Evolutionary conservation across 2,113 vertebrate species (phyloP), one percentile per base, ranked within the genome.

Genomic region (Puffinus mauretanicus): DNA sequence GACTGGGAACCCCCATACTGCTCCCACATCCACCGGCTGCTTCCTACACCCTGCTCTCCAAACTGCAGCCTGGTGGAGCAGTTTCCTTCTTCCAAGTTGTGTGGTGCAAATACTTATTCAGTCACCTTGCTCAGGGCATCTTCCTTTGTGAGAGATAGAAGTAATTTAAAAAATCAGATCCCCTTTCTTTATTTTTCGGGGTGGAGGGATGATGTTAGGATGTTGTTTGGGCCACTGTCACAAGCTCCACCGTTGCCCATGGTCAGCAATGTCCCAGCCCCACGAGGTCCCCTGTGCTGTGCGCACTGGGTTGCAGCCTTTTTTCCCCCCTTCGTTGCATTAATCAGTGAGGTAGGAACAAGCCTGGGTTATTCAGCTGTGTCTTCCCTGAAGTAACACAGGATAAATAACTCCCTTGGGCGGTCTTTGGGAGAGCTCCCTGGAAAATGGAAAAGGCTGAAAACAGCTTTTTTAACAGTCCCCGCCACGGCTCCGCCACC

Each of bases 381-480:
- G 54, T 87, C 86, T 94, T 90, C 78, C 82, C 88, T 44, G n/a
- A 77, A 90, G 88, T 66, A 87, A 92, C 34, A 40, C 69, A 87
- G 72, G 72, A 96, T 52, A 90, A 92, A 93, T 69, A 82, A 88
- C 80, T 93, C 87, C 76, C 90, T 88, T 38, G 83, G 83, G 93
- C 71, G 82, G 87, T 49, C 60, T 85, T 91, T 60, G 83, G 90
- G 93, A 93, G 75, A 93, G 83, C 83, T 93, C 90, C 61, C 75
- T 73, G 61, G 83, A 96, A 96, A 94, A 94, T 73, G 40, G 55
- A 84, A 94, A 95, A 90, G 77, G 21, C 66, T 93, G 81, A 90
- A 93, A 95, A 90, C 49, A 77, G 81, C 58, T 77, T 88, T 94
- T 95, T 87, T 70, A 95, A 94, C 91, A 93, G 81, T 60, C 71